phyloP scores from a whole-genome alignment of 2,888 invertebrate genomes.

The Campopleginae sp. region DNA sequence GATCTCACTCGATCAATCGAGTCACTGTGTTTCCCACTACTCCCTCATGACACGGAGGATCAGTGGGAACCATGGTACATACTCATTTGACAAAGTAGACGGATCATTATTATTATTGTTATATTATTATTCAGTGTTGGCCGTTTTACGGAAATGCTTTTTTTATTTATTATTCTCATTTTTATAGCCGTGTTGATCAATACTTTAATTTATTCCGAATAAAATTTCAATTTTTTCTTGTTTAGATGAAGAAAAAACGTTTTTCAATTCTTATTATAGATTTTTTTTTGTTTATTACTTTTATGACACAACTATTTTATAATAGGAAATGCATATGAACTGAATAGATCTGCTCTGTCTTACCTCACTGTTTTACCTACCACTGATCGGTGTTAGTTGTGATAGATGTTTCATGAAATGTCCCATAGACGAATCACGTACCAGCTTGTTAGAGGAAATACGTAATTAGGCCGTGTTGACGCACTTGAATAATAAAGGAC shows the following conservation, averaged over 20 bases:
- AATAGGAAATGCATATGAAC: slow-evolving; percentile 78
- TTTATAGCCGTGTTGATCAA: slow-evolving; percentile 61
- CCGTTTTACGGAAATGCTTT: slow-evolving; percentile 83
- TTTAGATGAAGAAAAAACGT: slow-evolving; percentile 12
- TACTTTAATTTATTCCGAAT: too few relatives aligned
- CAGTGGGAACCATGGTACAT: not conserved
- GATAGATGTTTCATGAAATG: slow-evolving; percentile 73
- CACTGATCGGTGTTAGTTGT: slow-evolving; percentile 82
- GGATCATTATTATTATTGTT: slow-evolving; percentile 74
- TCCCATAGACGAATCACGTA: slow-evolving; percentile 69
- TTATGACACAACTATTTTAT: slow-evolving; percentile 68
- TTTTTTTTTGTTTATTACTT: slow-evolving; percentile 63
- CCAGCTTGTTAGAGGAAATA: slow-evolving; percentile 62
- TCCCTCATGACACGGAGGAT: not conserved
- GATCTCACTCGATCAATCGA: not conserved
- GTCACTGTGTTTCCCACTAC: not conserved
- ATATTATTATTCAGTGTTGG: slow-evolving; percentile 78
- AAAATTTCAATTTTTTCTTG: slow-evolving; percentile 31
- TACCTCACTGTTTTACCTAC: slow-evolving; percentile 80
- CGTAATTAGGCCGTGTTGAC: slow-evolving; percentile 10
- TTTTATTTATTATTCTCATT: slow-evolving; percentile 62
- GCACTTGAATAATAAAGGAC: not conserved
- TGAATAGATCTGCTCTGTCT: slow-evolving; percentile 81
- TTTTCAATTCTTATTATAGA: slow-evolving; percentile 41
- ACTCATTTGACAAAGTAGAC: not conserved